A percentile compares a stretch with the other conserved stretches of the same genome.
phyloP scores from a whole-genome alignment of 1,140 invertebrate genomes.

The Anoplophora glabripennis region DNA sequence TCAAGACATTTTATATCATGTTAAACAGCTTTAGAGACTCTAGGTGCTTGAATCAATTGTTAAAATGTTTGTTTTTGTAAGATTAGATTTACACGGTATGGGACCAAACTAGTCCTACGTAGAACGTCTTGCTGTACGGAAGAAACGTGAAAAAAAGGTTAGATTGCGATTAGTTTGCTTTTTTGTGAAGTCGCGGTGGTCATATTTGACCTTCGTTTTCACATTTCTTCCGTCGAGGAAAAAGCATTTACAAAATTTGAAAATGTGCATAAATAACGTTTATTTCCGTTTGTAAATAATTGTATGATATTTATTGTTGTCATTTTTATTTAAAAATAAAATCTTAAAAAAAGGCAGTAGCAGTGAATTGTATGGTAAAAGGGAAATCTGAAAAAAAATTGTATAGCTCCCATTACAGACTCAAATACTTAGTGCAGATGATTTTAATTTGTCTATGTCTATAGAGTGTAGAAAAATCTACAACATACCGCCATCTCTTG shows the following conservation, averaged over 20 bases:
- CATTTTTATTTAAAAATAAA: constrained; percentile 9
- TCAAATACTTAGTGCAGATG: too few species aligned
- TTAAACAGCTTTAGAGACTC: neutral
- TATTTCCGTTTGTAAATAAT: neutral
- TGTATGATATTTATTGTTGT: neutral
- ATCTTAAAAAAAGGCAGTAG: neutral
- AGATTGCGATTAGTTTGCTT: neutral
- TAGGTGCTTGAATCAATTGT: constrained; percentile 4
- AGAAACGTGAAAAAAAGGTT: neutral
- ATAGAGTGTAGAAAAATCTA: too few species aligned
- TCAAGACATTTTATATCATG: too few species aligned
- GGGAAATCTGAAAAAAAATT: too few species aligned
- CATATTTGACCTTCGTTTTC: neutral
- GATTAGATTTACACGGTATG: constrained; percentile 9
- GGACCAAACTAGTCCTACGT: constrained; percentile 17
- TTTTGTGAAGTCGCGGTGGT: too few species aligned
- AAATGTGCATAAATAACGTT: neutral
- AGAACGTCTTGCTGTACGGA: neutral
- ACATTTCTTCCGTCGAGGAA: neutral
- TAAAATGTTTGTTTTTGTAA: constrained; percentile 4
- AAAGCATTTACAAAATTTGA: neutral
- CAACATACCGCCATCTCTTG: too few species aligned
- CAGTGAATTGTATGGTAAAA: neutral
- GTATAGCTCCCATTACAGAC: too few species aligned
- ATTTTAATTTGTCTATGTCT: too few species aligned